These are phyloP conservation scores for Orchestia grillus DNA, from an alignment of 1,140 invertebrate genomes.

Conservation along the genomic window DNA sequence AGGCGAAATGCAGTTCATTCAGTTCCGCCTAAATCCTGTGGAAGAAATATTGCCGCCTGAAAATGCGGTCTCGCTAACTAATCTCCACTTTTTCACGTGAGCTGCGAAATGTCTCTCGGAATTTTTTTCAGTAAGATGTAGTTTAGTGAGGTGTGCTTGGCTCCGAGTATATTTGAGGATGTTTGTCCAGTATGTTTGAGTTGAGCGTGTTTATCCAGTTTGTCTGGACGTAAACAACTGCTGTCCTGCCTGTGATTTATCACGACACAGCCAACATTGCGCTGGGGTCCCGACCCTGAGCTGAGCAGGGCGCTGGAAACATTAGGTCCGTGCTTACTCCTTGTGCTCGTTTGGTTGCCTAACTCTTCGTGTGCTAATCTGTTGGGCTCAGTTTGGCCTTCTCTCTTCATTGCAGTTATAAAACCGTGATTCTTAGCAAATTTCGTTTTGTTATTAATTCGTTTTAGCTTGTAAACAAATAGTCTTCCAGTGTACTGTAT, in stretches of 20 bases:
- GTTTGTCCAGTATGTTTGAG: not conserved
- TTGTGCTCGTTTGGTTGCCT: not conserved
- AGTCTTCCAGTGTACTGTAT: too few relatives aligned
- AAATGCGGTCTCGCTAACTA: not conserved
- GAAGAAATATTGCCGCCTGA: not conserved
- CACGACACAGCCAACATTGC: slow-evolving; percentile 5
- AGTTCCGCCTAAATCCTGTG: not conserved
- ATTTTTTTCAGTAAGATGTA: not conserved
- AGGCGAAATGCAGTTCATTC: not conserved
- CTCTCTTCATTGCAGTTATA: too few relatives aligned
- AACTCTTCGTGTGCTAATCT: not conserved
- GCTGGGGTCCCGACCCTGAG: not conserved
- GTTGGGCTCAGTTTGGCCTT: not conserved
- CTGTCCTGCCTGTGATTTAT: not conserved
- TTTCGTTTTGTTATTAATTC: not conserved
- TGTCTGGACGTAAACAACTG: not conserved
- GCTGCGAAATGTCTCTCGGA: not conserved
- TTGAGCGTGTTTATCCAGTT: not conserved
- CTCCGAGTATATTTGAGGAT: not conserved
- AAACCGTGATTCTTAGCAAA: not conserved
- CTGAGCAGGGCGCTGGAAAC: not conserved
- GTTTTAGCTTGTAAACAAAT: not conserved
- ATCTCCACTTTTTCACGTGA: not conserved
- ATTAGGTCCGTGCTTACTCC: not conserved
- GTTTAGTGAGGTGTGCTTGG: not conserved